These are phyloP conservation scores for Solenopsis invicta DNA, from an alignment of 1,140 invertebrate species.

Conservation along the genomic window DNA sequence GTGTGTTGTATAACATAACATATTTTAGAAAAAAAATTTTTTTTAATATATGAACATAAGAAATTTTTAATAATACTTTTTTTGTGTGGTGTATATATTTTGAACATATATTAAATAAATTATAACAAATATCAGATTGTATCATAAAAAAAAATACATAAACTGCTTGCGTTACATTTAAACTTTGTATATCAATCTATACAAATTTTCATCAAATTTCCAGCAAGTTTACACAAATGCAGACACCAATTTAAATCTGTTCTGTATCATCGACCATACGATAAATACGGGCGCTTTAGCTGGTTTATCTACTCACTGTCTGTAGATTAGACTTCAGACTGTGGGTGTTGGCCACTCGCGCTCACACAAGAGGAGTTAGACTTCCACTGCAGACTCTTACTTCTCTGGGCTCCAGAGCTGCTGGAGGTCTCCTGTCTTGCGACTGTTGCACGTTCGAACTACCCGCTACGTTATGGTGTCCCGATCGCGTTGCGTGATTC, in stretches of 20 bases:
- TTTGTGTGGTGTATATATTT: slow-evolving; percentile 15
- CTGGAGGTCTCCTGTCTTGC: slow-evolving; percentile 84
- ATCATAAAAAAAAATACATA: slow-evolving; percentile 22
- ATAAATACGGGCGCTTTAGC: slow-evolving; percentile 79
- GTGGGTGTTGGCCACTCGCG: slow-evolving; percentile 86
- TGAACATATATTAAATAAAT: slow-evolving; percentile 50
- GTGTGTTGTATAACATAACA: slow-evolving; percentile 50
- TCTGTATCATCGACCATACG: slow-evolving; percentile 67
- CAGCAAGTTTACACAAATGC: slow-evolving; percentile 49
- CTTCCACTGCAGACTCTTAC: slow-evolving; percentile 87
- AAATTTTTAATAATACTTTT: slow-evolving; percentile 40
- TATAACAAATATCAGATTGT: slow-evolving; percentile 42
- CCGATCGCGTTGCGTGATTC: slow-evolving; percentile 63
- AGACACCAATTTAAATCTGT: slow-evolving; percentile 58
- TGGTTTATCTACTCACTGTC: slow-evolving; percentile 86
- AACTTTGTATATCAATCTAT: slow-evolving; percentile 62
- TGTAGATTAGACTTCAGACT: slow-evolving; percentile 86
- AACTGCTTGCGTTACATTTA: slow-evolving; percentile 38
- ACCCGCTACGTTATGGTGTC: slow-evolving; percentile 68
- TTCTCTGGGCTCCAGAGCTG: slow-evolving; percentile 85
- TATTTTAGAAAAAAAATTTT: slow-evolving; percentile 54
- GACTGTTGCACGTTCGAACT: slow-evolving; percentile 74
- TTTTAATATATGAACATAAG: slow-evolving; percentile 26
- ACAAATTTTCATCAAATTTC: slow-evolving; percentile 60
- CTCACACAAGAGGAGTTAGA: slow-evolving; percentile 87